Percentiles rank a stretch among this genome's conserved stretches.
Evolutionary conservation across 2,888 invertebrate species (phyloP).

Genomic region (Lathronympha strigana): DNA sequence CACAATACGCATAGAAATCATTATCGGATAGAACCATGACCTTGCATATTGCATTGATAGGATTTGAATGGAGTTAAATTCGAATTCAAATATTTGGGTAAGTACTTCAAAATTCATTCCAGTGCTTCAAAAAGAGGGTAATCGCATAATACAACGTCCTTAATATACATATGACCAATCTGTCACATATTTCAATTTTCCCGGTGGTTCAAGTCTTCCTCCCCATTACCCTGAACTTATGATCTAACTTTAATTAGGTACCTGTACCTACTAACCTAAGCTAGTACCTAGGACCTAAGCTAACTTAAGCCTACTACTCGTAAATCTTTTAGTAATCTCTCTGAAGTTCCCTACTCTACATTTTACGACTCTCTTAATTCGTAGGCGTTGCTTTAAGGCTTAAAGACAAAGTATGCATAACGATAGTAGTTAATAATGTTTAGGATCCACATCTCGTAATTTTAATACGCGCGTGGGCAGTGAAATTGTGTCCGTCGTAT

Average conservation of each 20-base stretch:
- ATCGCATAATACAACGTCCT: no score
- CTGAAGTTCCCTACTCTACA: background rate
- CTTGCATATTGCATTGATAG: constrained; percentile 34
- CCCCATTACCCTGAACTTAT: background rate
- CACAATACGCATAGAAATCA: constrained; percentile 35
- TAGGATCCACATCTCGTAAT: constrained; percentile 12
- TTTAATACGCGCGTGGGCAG: constrained; percentile 17
- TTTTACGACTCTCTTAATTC: constrained; percentile 19
- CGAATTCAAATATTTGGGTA: constrained; percentile 21
- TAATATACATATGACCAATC: no score
- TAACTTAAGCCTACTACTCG: background rate
- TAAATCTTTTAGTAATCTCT: background rate
- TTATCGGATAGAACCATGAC: constrained; percentile 36
- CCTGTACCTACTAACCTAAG: no score
- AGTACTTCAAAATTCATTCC: constrained; percentile 13
- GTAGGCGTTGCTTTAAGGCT: background rate
- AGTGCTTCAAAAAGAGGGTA: background rate
- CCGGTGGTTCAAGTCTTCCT: no score
- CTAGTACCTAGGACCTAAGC: no score
- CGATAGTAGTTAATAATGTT: constrained; percentile 10
- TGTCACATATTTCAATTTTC: no score
- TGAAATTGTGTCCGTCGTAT: background rate
- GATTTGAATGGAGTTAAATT: constrained; percentile 34
- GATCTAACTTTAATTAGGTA: background rate
- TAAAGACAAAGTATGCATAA: constrained; percentile 14